Conservation (phyloP, 2,888 invertebrate species). For the Phanerotoma sp. region DNA sequence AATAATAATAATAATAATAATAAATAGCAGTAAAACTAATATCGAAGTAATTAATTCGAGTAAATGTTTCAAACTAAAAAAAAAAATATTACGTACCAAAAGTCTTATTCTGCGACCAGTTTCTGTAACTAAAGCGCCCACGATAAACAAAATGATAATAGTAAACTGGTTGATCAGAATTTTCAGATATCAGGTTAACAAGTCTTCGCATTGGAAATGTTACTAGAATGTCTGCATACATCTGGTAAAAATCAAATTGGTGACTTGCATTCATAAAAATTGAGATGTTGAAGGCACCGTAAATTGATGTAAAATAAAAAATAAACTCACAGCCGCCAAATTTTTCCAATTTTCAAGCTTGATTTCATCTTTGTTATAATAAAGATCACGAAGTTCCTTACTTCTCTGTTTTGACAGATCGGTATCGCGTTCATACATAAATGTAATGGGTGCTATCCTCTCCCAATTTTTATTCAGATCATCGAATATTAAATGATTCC, state of each 20-base stretch:
- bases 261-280: too few relatives aligned
- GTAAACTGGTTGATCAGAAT: conserved; percentile 62
- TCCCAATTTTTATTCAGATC: conserved; percentile 66
- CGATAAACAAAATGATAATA: conserved; percentile 66
- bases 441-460: conserved; percentile 66
- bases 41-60: too few relatives aligned
- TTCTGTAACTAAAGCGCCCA: conserved; percentile 64
- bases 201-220: conserved; percentile 65
- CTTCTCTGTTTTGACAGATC: conserved; percentile 60
- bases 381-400: conserved; percentile 59
- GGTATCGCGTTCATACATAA: conserved; percentile 63
- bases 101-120: too few relatives aligned
- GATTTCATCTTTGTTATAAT: conserved; percentile 57
- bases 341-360: conserved; percentile 54
- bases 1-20: too few relatives aligned
- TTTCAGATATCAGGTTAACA: conserved; percentile 62
- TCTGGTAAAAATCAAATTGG: too few relatives aligned
- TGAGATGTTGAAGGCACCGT: too few relatives aligned
- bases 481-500: conserved; percentile 60
- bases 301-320: too few relatives aligned
- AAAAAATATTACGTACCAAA: too few relatives aligned
- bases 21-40: too few relatives aligned
- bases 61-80: too few relatives aligned
- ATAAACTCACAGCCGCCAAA: conserved; percentile 59
- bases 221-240: conserved; percentile 64